Evolutionary conservation across 2,888 invertebrate genomes (phyloP).

Genomic region (Drosophila putrida): DNA sequence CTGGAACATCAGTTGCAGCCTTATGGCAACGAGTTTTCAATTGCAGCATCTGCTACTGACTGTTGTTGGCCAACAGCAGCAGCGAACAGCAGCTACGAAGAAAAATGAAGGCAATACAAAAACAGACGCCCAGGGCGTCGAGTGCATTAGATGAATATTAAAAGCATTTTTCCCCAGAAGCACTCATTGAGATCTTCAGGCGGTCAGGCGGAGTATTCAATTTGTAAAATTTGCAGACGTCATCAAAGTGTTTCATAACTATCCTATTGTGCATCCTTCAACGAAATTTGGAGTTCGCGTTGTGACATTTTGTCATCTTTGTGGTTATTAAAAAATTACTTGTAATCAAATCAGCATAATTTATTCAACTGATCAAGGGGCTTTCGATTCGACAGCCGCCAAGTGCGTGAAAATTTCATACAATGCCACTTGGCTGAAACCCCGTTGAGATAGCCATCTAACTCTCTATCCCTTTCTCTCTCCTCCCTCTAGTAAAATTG

Average conservation of each 20-base stretch:
- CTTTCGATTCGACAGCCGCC: slow-evolving; percentile 5
- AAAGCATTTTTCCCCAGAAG: slow-evolving; percentile 60
- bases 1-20: slow-evolving; percentile 20
- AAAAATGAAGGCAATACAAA: slow-evolving; percentile 65
- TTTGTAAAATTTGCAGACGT: slow-evolving; percentile 12
- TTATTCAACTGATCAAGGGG: slow-evolving; percentile 23
- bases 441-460: neutral
- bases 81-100: slow-evolving; percentile 49
- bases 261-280: slow-evolving; percentile 46
- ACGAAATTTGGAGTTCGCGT: slow-evolving; percentile 2
- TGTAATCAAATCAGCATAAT: slow-evolving; percentile 30
- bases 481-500: slow-evolving; percentile 19
- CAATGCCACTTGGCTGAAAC: slow-evolving; percentile 7
- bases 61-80: slow-evolving; percentile 37
- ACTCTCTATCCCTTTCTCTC: neutral
- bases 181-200: slow-evolving; percentile 10
- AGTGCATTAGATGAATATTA: slow-evolving; percentile 80
- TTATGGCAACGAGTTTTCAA: slow-evolving; percentile 42
- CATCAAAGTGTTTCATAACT: slow-evolving; percentile 58
- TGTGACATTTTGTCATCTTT: slow-evolving; percentile 27
- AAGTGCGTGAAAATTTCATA: slow-evolving; percentile 7
- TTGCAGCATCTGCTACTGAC: slow-evolving; percentile 38
- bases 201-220: no score
- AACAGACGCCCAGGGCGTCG: slow-evolving; percentile 45
- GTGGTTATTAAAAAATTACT: slow-evolving; percentile 15